Evolutionary conservation across 2,113 vertebrate species (phyloP).

Genomic region (Pholis gunnellus): DNA sequence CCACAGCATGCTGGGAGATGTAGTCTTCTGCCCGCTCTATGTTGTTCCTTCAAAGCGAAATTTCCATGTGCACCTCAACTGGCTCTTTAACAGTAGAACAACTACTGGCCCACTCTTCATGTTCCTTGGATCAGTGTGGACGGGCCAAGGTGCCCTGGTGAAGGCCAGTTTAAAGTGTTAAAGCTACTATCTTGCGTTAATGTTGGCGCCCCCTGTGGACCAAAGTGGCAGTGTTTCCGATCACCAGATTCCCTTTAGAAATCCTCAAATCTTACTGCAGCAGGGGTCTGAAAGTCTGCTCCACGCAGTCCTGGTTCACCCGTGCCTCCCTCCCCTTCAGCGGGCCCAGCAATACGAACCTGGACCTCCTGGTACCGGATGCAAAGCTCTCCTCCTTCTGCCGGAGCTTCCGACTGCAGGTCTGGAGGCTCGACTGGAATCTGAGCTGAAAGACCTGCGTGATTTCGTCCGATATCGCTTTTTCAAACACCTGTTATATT

Average conservation of each 20-base stretch:
- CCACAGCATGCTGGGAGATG: slow-evolving; percentile 2
- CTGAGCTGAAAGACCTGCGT: no score
- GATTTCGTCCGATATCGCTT: no score
- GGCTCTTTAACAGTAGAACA: neutral
- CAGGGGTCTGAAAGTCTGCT: neutral
- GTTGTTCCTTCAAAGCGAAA: neutral
- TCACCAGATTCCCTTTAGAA: neutral
- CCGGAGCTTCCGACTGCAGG: no score
- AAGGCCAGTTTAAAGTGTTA: neutral
- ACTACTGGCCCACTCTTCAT: neutral
- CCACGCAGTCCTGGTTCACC: no score
- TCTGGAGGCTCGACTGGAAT: no score
- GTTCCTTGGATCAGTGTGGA: neutral
- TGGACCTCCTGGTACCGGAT: no score
- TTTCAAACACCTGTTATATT: no score
- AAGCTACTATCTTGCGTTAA: neutral
- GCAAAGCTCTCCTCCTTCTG: no score
- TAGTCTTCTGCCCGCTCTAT: neutral
- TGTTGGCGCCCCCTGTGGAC: neutral
- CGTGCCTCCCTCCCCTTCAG: no score
- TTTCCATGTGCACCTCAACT: neutral
- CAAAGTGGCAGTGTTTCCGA: neutral
- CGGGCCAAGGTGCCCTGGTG: neutral
- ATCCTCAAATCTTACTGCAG: neutral
- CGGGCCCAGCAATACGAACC: no score